phyloP scores from a whole-genome alignment of 1,140 invertebrate species.

The Drosophila funebris region DNA sequence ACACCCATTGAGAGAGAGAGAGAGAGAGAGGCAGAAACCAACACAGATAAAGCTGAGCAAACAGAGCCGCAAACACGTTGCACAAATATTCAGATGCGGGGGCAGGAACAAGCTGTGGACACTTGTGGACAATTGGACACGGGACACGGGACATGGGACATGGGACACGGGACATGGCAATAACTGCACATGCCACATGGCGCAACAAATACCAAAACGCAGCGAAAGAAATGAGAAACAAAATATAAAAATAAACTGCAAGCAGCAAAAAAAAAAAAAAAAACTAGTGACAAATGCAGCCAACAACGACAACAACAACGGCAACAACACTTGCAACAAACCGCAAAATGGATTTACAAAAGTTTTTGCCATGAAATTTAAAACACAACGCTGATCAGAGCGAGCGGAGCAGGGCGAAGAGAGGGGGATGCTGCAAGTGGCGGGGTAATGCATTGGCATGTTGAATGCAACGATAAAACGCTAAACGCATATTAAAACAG shows the following conservation, averaged over 20 bases:
- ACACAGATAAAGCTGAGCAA: constrained; percentile 62
- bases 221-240: constrained; percentile 42
- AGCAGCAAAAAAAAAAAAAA: constrained; percentile 21
- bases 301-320: constrained; percentile 7
- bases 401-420: not conserved
- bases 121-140: constrained; percentile 60
- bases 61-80: constrained; percentile 75
- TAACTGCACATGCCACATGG: constrained; percentile 46
- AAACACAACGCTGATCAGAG: constrained; percentile 14
- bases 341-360: constrained; percentile 61
- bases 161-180: constrained; percentile 34
- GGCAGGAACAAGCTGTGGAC: constrained; percentile 39
- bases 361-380: constrained; percentile 54
- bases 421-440: constrained; percentile 9
- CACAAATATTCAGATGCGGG: constrained; percentile 65
- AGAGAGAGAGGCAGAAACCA: constrained; percentile 19
- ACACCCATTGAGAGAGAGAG: constrained; percentile 10
- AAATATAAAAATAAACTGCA: constrained; percentile 29
- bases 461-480: constrained; percentile 55
- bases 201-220: constrained; percentile 44
- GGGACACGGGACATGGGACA: not conserved
- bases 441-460: constrained; percentile 59
- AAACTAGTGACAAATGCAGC: constrained; percentile 41
- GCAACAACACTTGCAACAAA: constrained; percentile 32
- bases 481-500: constrained; percentile 76